Conservation (phyloP, 2,113 vertebrate genomes). For the Todiramphus chloris region DNA sequence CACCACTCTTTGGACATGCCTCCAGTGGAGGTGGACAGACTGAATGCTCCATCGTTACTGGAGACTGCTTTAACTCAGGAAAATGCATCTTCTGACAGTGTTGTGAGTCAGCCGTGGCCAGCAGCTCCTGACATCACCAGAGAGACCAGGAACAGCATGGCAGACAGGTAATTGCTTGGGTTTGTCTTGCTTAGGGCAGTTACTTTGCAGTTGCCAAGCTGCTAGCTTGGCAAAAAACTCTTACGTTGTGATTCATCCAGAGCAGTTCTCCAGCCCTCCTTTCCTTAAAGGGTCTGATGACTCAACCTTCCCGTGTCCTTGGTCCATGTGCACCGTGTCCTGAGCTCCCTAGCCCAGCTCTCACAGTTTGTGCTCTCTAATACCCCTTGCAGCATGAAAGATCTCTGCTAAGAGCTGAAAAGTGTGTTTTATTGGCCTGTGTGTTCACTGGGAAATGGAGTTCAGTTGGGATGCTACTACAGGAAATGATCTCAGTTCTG, state of each 20-base stretch:
- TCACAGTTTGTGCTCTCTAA: neutral
- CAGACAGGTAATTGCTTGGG: slow-evolving; percentile 72
- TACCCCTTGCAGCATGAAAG: neutral
- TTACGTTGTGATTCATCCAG: neutral
- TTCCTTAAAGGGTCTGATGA: neutral
- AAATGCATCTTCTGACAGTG: slow-evolving; percentile 75
- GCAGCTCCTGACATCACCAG: slow-evolving; percentile 96
- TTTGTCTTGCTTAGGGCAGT: neutral
- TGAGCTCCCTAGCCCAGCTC: neutral
- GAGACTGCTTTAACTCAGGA: slow-evolving; percentile 90
- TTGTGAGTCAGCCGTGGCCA: slow-evolving; percentile 87
- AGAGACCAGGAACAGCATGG: slow-evolving; percentile 89
- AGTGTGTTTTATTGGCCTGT: neutral
- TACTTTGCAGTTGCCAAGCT: neutral
- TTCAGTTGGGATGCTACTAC: neutral
- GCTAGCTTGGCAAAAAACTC: neutral
- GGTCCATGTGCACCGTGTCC: neutral
- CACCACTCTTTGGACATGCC: slow-evolving; percentile 84
- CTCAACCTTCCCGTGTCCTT: neutral
- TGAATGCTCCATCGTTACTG: slow-evolving; percentile 84
- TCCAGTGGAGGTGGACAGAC: slow-evolving; percentile 82
- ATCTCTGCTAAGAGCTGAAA: neutral
- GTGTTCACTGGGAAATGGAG: neutral
- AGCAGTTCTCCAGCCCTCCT: neutral
- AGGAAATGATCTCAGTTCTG: neutral